phyloP scores from a whole-genome alignment of 1,140 invertebrate species.

The Drosophila varians region DNA sequence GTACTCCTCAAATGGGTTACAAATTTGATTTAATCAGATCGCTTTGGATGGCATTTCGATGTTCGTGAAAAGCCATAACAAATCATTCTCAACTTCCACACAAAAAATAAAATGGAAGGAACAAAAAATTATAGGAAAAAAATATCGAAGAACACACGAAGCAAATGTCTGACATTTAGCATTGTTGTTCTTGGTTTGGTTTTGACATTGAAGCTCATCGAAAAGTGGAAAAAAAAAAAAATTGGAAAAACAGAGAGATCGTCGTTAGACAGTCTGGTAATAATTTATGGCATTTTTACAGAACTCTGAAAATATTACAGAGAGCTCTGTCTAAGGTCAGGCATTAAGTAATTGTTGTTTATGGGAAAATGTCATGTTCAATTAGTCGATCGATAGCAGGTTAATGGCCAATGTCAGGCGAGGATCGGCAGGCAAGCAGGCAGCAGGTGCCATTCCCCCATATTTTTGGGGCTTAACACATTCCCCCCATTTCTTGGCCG shows the following conservation, averaged over 20 bases:
- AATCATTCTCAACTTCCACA: constrained; percentile 41
- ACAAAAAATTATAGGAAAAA: background rate
- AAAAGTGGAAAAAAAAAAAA: background rate
- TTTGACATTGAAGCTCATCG: constrained; percentile 67
- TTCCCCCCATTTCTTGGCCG: background rate
- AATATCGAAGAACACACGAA: constrained; percentile 11
- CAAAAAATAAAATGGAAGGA: constrained; percentile 18
- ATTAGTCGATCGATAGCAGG: constrained; percentile 49
- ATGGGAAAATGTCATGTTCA: constrained; percentile 79
- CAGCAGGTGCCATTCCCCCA: constrained; percentile 18
- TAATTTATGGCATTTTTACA: constrained; percentile 56
- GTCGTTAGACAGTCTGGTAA: constrained; percentile 31
- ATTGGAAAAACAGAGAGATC: constrained; percentile 9
- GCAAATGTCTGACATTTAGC: constrained; percentile 44
- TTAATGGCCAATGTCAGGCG: constrained; percentile 21
- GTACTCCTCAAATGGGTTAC: background rate
- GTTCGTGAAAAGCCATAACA: constrained; percentile 44
- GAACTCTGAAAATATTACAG: constrained; percentile 2
- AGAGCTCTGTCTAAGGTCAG: constrained; percentile 57
- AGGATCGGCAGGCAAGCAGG: background rate
- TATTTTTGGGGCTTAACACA: background rate
- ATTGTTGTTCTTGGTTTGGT: constrained; percentile 49
- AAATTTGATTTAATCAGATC: constrained; percentile 24
- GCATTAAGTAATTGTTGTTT: constrained; percentile 74
- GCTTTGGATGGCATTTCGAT: constrained; percentile 42